Evolutionary conservation across 2,113 vertebrate species (phyloP).

Genomic region (Ciconia stormi): DNA sequence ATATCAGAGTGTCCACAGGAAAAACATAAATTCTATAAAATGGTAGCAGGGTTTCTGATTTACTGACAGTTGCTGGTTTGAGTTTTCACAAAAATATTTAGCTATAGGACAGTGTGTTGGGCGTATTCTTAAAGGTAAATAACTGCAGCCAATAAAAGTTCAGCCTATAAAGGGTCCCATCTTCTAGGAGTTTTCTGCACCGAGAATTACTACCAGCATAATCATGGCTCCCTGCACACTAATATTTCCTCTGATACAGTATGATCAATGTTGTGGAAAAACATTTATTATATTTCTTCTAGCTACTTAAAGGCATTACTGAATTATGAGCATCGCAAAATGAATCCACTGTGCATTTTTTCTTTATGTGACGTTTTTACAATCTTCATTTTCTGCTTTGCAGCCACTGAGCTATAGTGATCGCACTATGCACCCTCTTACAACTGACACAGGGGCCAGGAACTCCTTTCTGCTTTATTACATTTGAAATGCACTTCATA

Average conservation of each 20-base stretch:
- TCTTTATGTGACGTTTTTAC: conserved; percentile 98
- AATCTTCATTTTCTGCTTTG: conserved; percentile 99
- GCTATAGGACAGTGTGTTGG: conserved; percentile 75
- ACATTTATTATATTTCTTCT: conserved; percentile 98
- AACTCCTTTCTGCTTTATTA: conserved; percentile 82
- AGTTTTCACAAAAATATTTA: conserved; percentile 82
- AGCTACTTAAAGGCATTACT: conserved; percentile 95
- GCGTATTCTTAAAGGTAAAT: conserved; percentile 82
- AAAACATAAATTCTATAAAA: conserved; percentile 59
- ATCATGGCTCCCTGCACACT: conserved; percentile 87
- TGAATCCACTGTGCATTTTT: conserved; percentile 93
- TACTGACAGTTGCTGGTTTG: conserved; percentile 58
- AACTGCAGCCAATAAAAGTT: conserved; percentile 83
- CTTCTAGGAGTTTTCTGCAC: conserved; percentile 79
- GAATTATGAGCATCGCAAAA: conserved; percentile 91
- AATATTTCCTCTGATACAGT: conserved; percentile 91
- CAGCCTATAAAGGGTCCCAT: conserved; percentile 80
- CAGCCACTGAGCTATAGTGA: conserved; percentile 90
- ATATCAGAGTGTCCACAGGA: conserved; percentile 43
- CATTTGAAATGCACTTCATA: conserved; percentile 73
- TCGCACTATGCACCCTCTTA: conserved; percentile 83
- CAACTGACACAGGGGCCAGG: conserved; percentile 80
- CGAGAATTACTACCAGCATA: conserved; percentile 84
- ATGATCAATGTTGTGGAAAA: conserved; percentile 95
- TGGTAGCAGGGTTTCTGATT: conserved; percentile 69